Percentiles rank a stretch among this genome's conserved stretches.
Conservation (phyloP, 2,888 invertebrate genomes). For the Pediacus dermestoides region DNA sequence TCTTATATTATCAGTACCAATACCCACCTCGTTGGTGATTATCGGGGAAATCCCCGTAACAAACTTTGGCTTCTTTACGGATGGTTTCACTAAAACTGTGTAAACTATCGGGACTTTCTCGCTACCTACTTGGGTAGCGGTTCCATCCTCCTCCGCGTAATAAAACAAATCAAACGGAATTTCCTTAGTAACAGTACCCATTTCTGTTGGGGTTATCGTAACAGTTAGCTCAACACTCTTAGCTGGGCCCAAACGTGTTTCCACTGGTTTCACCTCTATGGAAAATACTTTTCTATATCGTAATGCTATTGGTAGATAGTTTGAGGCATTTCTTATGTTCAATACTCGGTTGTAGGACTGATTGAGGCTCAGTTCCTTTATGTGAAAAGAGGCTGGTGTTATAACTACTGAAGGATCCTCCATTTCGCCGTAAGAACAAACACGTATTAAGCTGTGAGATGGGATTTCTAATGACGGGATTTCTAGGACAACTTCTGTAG, state of each 20-base stretch:
- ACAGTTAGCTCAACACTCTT: slow-evolving; percentile 25
- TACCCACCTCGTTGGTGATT: slow-evolving; percentile 42
- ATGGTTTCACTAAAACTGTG: neutral
- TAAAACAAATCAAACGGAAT: slow-evolving; percentile 35
- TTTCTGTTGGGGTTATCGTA: slow-evolving; percentile 27
- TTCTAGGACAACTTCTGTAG: neutral
- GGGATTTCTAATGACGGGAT: neutral
- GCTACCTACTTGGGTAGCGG: slow-evolving; percentile 19
- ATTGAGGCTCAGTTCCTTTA: slow-evolving; percentile 50
- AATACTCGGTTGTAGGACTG: slow-evolving; percentile 34
- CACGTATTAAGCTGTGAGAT: slow-evolving; percentile 31
- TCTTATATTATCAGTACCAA: slow-evolving; percentile 36
- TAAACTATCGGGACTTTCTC: slow-evolving; percentile 1
- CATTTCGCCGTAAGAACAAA: slow-evolving; percentile 57
- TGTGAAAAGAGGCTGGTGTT: slow-evolving; percentile 50
- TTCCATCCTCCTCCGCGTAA: slow-evolving; percentile 18
- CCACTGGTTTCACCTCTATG: slow-evolving; percentile 32
- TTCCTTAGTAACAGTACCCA: slow-evolving; percentile 28
- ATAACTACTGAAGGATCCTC: slow-evolving; percentile 53
- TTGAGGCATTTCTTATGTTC: slow-evolving; percentile 32
- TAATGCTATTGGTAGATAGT: slow-evolving; percentile 31
- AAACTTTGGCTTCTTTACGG: slow-evolving; percentile 32
- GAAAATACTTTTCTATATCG: slow-evolving; percentile 35
- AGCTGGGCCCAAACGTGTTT: slow-evolving; percentile 24
- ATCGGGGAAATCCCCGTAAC: slow-evolving; percentile 42